These are phyloP conservation scores for Chloroceryle amazona DNA, from an alignment of 2,797 vertebrate species.

Conservation along the genomic window DNA sequence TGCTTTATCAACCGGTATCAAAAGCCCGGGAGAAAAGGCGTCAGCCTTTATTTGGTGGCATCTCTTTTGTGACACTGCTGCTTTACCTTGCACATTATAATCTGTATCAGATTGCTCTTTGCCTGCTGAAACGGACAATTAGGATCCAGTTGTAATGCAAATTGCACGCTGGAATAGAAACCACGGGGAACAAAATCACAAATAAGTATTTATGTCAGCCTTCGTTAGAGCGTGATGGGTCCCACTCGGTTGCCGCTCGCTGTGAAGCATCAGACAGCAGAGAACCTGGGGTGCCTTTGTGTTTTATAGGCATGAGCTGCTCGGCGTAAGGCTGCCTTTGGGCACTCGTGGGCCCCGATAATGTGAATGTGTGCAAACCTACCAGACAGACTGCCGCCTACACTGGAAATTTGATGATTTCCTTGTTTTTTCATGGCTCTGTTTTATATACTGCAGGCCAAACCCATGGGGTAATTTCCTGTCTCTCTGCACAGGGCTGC, in stretches of 20 bases:
- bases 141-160: constrained; percentile 15
- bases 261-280: not conserved
- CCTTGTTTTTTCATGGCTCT: not conserved
- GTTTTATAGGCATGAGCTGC: not conserved
- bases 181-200: not conserved
- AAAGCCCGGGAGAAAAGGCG: not conserved
- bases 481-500: not conserved
- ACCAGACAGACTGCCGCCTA: constrained; percentile 30
- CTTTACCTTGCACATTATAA: not conserved
- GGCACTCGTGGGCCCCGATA: not conserved
- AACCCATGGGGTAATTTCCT: not conserved
- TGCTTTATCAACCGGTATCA: not conserved
- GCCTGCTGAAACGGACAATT: constrained; percentile 8
- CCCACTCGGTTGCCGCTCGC: not conserved
- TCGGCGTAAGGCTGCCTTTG: not conserved
- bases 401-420: constrained; percentile 35
- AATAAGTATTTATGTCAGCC: not conserved
- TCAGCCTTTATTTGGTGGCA: not conserved
- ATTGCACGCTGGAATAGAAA: not conserved
- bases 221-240: not conserved
- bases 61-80: not conserved
- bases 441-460: not conserved
- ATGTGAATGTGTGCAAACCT: constrained; percentile 5
- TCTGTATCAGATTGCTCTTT: constrained; percentile 58
- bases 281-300: not conserved